Evolutionary conservation across 2,888 invertebrate species (phyloP), one percentile per base, ranked within the genome.

Genomic region (Trimorus sp.): DNA sequence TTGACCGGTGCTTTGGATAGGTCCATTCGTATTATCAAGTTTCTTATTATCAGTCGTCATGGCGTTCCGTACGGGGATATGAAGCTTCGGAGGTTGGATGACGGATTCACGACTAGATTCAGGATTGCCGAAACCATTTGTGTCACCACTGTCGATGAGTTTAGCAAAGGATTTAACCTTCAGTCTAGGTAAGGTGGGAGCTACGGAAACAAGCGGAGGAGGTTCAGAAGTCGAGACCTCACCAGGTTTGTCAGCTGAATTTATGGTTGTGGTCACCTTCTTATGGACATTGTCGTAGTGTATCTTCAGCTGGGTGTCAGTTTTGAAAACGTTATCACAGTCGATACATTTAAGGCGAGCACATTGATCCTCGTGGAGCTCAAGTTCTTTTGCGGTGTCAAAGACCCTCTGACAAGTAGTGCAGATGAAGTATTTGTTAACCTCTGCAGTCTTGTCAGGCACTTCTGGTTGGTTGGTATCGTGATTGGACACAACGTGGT

Each of bases 91-190:
- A 14, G 26, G 7, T 12, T 14, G 7, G 11, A 58, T 45, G 0
- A 59, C 54, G 0, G 75, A 75, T 40, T 75, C 59, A 0, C 59
- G 58, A 54, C 14, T 70, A 1, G 70, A 70, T 7, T 70, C 59
- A 2, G 65, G 16, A 15, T 53, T 56, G 26, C 26, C 4, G 26
- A 26, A 3, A 26, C 26, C 26, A 3, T 1, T 60, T 0, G 14
- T 7, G n/a, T 60, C 68, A 3, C 14, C 2, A 9, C 49, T 56
- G 7, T 80, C 70, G 12, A 59, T 0, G 42, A 83, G 66, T 16
- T 81, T 83, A 1, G 83, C 83, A 11, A 83, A 83, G 1, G 83
- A 75, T 12, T 80, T 83, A 0, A 83, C 83, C 48, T 83, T 83
- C n/a, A 83, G 51, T 58, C 8, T 26, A 26, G 26, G 26, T 26